Evolutionary conservation across 37 sponge, comb jelly and placozoan genomes (phyloP).

Genomic region (Chondrosia reniformis): DNA sequence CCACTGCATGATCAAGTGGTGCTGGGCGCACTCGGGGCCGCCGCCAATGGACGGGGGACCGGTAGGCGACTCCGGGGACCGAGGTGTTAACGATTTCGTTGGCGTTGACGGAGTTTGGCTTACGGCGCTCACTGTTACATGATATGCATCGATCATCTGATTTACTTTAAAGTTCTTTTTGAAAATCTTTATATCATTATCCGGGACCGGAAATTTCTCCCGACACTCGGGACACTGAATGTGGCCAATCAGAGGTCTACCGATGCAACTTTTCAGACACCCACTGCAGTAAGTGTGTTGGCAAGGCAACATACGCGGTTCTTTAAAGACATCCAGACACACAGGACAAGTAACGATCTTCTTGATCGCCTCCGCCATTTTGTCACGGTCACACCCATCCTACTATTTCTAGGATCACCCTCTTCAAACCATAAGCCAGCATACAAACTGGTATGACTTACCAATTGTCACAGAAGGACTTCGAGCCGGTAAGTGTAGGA

Average conservation of each 20-base stretch:
- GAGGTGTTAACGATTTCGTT: no score
- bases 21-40: background rate
- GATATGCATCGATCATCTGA: slow-evolving; percentile 3
- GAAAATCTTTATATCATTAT: background rate
- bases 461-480: slow-evolving; percentile 42
- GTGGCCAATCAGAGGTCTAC: background rate
- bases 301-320: background rate
- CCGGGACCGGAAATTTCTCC: background rate
- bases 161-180: background rate
- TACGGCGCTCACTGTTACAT: no score
- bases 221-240: slow-evolving; percentile 15
- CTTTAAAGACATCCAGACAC: background rate
- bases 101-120: no score
- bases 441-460: no score
- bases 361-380: background rate
- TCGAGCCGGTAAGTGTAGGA: slow-evolving; percentile 49
- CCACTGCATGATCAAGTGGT: background rate
- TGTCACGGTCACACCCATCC: no score
- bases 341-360: slow-evolving; percentile 15
- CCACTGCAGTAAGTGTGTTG: slow-evolving; percentile 7
- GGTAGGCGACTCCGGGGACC: no score
- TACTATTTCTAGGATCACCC: no score
- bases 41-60: no score
- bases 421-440: no score
- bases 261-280: background rate